These are phyloP conservation scores for Drosophila yakuba DNA, from an alignment of 1,140 invertebrate genomes.

Conservation along the genomic window DNA sequence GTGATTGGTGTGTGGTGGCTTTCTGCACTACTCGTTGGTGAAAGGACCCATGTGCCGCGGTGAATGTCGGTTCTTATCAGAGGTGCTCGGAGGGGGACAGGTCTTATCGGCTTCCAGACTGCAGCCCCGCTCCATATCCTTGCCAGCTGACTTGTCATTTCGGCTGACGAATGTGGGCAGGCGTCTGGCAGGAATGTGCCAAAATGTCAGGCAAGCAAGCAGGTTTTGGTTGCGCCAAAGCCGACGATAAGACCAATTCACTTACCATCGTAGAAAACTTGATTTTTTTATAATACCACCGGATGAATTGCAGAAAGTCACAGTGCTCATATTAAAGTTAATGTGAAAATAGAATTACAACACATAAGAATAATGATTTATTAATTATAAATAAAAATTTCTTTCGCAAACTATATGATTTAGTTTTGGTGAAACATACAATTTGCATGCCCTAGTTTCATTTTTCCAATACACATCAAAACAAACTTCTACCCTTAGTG, in stretches of 20 bases:
- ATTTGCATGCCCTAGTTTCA: too few species aligned
- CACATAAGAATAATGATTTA: too few species aligned
- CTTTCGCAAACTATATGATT: too few species aligned
- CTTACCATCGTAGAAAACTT: neutral
- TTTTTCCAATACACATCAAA: neutral
- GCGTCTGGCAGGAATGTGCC: slow-evolving; percentile 46
- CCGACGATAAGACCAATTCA: slow-evolving; percentile 15
- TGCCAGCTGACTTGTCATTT: slow-evolving; percentile 18
- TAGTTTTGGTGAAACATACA: neutral
- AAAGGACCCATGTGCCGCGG: slow-evolving; percentile 42
- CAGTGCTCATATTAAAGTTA: too few species aligned
- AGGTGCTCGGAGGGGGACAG: slow-evolving; percentile 33
- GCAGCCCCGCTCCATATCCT: neutral
- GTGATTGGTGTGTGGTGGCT: slow-evolving; percentile 33
- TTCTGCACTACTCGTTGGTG: slow-evolving; percentile 47
- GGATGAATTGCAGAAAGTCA: slow-evolving; percentile 16
- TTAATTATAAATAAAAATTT: too few species aligned
- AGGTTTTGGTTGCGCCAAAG: slow-evolving; percentile 20
- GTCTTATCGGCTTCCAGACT: slow-evolving; percentile 31
- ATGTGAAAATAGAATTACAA: too few species aligned
- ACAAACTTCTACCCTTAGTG: neutral
- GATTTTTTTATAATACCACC: slow-evolving; percentile 5
- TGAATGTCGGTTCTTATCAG: slow-evolving; percentile 56
- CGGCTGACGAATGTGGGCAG: slow-evolving; percentile 43
- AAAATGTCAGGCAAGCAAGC: slow-evolving; percentile 43